These are phyloP conservation scores for Tangachromis dhanisi DNA, from an alignment of 2,113 vertebrate genomes.

Conservation along the genomic window DNA sequence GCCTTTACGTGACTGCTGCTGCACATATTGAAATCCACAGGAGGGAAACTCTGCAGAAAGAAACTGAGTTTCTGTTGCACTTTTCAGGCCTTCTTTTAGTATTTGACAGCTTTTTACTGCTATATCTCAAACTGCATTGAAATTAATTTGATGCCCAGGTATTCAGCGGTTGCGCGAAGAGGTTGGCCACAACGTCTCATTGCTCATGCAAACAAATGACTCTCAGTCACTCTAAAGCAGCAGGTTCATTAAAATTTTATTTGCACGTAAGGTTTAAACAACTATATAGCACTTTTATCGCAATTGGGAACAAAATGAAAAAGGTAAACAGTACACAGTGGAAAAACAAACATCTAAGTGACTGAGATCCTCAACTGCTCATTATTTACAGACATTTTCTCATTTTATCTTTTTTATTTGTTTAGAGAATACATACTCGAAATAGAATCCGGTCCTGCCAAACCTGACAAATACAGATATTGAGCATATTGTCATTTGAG, in stretches of 20 bases:
- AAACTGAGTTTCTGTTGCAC: neutral
- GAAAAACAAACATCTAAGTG: neutral
- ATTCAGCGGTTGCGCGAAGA: neutral
- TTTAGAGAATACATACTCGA: neutral
- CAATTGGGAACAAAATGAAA: neutral
- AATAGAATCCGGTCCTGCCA: neutral
- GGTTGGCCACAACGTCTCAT: neutral
- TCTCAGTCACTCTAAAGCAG: neutral
- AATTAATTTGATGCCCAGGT: neutral
- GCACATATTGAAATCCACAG: neutral
- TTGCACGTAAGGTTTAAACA: neutral
- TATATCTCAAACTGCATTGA: neutral
- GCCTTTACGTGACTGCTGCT: neutral
- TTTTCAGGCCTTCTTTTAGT: neutral
- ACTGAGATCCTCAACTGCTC: neutral
- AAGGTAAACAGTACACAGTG: neutral
- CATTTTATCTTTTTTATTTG: neutral
- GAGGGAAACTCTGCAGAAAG: neutral
- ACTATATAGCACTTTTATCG: neutral
- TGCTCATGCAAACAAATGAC: conserved; percentile 1
- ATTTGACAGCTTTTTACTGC: neutral
- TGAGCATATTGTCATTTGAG: neutral
- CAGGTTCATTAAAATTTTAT: conserved; percentile 14
- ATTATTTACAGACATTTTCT: neutral
- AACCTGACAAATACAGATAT: neutral